Evolutionary conservation across 2,888 invertebrate species (phyloP).

Genomic region (Troides oblongomaculatus): DNA sequence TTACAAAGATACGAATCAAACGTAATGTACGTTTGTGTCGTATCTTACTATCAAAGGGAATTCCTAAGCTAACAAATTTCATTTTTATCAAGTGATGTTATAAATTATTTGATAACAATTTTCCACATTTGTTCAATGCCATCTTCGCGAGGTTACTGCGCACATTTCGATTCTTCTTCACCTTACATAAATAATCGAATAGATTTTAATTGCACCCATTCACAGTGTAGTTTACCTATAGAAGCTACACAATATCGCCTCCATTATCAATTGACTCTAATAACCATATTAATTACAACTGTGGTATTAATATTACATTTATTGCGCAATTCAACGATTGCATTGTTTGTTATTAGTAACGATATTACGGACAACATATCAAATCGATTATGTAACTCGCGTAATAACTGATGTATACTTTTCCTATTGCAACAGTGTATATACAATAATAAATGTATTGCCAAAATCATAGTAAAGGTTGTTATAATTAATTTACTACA

Average conservation of each 20-base stretch:
- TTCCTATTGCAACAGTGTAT: background rate
- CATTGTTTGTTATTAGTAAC: conserved; percentile 13
- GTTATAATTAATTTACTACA: background rate
- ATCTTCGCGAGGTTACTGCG: conserved; percentile 36
- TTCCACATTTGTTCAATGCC: conserved; percentile 32
- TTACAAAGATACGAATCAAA: conserved; percentile 8
- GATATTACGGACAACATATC: conserved; percentile 6
- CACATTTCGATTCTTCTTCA: conserved; percentile 45
- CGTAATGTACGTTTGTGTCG: no score
- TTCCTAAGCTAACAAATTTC: conserved; percentile 15
- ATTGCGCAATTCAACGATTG: conserved; percentile 23
- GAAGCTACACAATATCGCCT: conserved; percentile 19
- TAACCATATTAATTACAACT: conserved; percentile 20
- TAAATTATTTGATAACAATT: conserved; percentile 33
- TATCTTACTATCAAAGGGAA: conserved; percentile 8
- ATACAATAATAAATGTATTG: conserved; percentile 1
- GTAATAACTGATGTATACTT: conserved; percentile 4
- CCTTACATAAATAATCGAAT: conserved; percentile 59
- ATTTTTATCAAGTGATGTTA: conserved; percentile 21
- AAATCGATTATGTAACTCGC: conserved; percentile 16
- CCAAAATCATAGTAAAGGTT: background rate
- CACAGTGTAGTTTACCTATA: conserved; percentile 31
- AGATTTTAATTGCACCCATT: conserved; percentile 58
- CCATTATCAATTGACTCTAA: conserved; percentile 8
- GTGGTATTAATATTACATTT: conserved; percentile 10